Conservation (phyloP, 2,888 invertebrate species). For the Sylvicola fuscatus region DNA sequence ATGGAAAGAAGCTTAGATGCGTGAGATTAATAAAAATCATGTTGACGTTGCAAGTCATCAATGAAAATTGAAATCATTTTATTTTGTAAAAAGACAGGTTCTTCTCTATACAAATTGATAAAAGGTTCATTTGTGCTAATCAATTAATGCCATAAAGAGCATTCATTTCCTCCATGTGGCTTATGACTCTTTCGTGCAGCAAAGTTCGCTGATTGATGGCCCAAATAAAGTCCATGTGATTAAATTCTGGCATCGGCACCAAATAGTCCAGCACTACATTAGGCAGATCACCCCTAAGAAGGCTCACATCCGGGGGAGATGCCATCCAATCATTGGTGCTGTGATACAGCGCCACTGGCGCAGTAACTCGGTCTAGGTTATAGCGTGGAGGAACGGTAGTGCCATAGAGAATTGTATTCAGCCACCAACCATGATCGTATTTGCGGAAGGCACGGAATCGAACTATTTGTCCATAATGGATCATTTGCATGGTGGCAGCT, state of each 20-base stretch:
- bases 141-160: not conserved
- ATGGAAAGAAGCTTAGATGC: too few species aligned
- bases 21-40: too few species aligned
- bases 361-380: slow-evolving; percentile 21
- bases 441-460: slow-evolving; percentile 8
- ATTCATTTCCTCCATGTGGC: not conserved
- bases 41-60: too few species aligned
- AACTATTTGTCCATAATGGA: not conserved
- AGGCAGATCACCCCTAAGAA: slow-evolving; percentile 17
- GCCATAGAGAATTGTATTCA: slow-evolving; percentile 23
- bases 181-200: slow-evolving; percentile 14
- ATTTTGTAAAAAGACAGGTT: too few species aligned
- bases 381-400: slow-evolving; percentile 23
- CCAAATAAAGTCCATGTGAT: slow-evolving; percentile 27
- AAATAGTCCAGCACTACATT: slow-evolving; percentile 22
- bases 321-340: slow-evolving; percentile 36
- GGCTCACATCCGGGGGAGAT: slow-evolving; percentile 26
- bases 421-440: slow-evolving; percentile 11
- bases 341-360: slow-evolving; percentile 28
- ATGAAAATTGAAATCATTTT: too few species aligned
- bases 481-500: slow-evolving; percentile 1
- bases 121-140: too few species aligned
- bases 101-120: too few species aligned
- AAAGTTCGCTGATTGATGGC: slow-evolving; percentile 19
- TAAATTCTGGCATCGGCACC: slow-evolving; percentile 24